These are phyloP conservation scores for Hyperopisus bebe DNA, from an alignment of 2,113 vertebrate genomes.

Conservation along the genomic window DNA sequence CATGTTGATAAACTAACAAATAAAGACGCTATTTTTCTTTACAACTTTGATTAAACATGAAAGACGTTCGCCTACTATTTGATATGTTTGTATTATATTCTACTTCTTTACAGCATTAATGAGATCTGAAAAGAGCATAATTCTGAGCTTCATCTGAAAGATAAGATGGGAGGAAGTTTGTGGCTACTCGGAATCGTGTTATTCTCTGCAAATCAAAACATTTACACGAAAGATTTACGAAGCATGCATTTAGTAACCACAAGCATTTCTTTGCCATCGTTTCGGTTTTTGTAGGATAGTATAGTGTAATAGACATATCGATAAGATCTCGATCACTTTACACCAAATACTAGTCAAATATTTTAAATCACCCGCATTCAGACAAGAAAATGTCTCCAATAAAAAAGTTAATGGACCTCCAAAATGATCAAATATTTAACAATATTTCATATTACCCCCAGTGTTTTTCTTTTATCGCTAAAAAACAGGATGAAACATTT, in stretches of 20 bases:
- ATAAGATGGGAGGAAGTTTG: background rate
- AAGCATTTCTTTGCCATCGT: background rate
- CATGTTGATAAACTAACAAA: background rate
- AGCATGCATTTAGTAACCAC: background rate
- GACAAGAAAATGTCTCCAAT: background rate
- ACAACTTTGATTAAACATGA: background rate
- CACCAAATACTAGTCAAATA: background rate
- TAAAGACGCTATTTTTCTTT: background rate
- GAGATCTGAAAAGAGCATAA: background rate
- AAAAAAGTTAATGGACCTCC: background rate
- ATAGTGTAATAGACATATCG: background rate
- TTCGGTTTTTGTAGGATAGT: background rate
- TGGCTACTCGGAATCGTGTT: background rate
- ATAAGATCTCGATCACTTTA: background rate
- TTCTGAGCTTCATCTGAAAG: background rate
- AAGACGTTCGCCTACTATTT: background rate
- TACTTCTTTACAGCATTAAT: background rate
- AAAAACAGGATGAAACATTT: background rate
- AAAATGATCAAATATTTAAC: slow-evolving; percentile 1
- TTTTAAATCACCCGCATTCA: background rate
- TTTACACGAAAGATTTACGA: background rate
- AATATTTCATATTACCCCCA: background rate
- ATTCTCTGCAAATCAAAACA: background rate
- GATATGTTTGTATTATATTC: background rate
- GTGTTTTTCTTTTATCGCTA: background rate